Evolutionary conservation across 1,140 invertebrate genomes (phyloP), one percentile per base, ranked within the genome.

Genomic region (Caenorhabditis inopinata): DNA sequence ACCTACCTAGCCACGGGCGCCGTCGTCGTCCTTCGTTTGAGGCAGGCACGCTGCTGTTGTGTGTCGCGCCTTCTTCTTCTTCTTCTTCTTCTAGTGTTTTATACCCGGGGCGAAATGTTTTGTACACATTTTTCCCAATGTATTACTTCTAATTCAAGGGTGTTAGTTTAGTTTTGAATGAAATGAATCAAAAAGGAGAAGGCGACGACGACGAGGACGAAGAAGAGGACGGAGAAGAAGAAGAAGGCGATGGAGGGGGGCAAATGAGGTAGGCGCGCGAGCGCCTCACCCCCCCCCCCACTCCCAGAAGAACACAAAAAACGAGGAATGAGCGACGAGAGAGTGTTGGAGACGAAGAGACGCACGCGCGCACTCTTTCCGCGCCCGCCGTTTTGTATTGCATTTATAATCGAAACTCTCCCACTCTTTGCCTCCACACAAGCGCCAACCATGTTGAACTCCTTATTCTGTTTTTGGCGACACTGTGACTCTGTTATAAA

Each of bases 351-450:
- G 58, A 68, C 58, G 58, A 68, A 68, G 58, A 68, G 58, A 42
- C 29, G n/a, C 32, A 68, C 32, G n/a, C 32, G 38, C 32, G 32
- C 6, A 68, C 29, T 68, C 38, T 68, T 68, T 68, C 58, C 58
- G 58, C 58, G 58, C 58, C 58, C 58, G 58, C 58, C 58, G 29
- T 68, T 68, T 68, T 68, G 58, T 68, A 68, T 68, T 68, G 58
- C 58, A 68, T 68, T 68, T 68, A 68, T 68, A 68, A 68, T 68
- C 58, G 58, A 68, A 68, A 68, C 58, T 68, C 58, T 68, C 16
- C 23, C 29, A 21, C 32, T 27, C 14, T 38, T 7, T 16, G 2
- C 0, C 32, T 14, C 53, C 11, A 14, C 9, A 38, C 58, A 38
- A 68, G 29, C 11, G 38, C 58, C 58, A 68, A 68, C 58, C 58